phyloP scores from a whole-genome alignment of 2,113 vertebrate genomes.

The Podarcis muralis region DNA sequence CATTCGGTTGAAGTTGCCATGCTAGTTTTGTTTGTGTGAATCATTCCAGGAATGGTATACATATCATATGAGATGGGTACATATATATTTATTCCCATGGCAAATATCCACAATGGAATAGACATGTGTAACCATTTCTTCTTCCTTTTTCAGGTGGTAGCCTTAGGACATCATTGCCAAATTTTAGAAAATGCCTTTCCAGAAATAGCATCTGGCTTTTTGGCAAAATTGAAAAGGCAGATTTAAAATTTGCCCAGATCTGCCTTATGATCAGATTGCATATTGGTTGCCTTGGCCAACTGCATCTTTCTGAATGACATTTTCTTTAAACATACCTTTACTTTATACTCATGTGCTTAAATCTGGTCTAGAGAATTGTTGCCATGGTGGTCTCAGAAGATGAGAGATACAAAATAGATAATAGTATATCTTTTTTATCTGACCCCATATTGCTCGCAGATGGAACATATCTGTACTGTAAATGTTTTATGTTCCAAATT shows the following conservation, averaged over 20 bases:
- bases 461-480: background rate
- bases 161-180: slow-evolving; percentile 45
- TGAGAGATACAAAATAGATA: background rate
- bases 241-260: slow-evolving; percentile 45
- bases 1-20: background rate
- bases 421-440: background rate
- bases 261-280: slow-evolving; percentile 56
- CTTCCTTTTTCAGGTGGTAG: slow-evolving; percentile 52
- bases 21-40: accelerated
- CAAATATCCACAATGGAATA: background rate
- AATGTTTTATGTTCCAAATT: background rate
- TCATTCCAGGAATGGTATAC: background rate
- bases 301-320: slow-evolving; percentile 29
- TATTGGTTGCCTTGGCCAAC: slow-evolving; percentile 57
- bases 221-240: slow-evolving; percentile 59
- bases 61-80: no score
- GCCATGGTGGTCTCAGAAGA: background rate
- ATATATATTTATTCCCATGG: background rate
- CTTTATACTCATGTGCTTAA: slow-evolving; percentile 5
- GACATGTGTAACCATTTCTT: slow-evolving; percentile 29
- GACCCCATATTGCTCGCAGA: background rate
- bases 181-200: slow-evolving; percentile 64
- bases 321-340: slow-evolving; percentile 29
- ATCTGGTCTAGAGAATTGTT: background rate
- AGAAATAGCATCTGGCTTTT: slow-evolving; percentile 66